Base-by-base conservation (phyloP, 1,140 invertebrate genomes). In the Bombus superbus region DNA sequence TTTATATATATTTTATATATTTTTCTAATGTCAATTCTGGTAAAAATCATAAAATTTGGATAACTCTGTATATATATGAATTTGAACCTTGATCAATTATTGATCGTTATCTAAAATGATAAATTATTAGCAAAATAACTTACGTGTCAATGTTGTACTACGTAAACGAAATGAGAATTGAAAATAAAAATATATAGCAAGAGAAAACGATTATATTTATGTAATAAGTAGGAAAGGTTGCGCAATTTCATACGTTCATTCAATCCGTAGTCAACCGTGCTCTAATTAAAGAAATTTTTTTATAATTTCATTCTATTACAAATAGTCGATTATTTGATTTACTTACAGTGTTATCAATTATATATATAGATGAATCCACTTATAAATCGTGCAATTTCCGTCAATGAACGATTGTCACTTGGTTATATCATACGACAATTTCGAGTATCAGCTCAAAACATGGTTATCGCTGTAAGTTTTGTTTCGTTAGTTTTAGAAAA, bases 391-490 rank as follows among this genome's bases (percentile, higher is more conserved):
- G 78, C 83, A 78, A 86, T 92, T 89, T 81, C 68, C 9, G 42
- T 83, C 40, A 40, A 80, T 53, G 74, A 86, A 76, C 82, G 83
- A 68, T 86, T 80, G 35, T 88, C 89, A 28, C 42, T 91, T 71
- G 86, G 28, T 87, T 92, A 87, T 92, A 80, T 93, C 9, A 32
- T 47, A 40, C 90, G 92, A 81, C 40, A 44, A 28, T 91, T 95
- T 91, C 94, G 93, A 72, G 32, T 91, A 38, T 91, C 94, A 15
- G 47, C 89, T 0, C 85, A 44, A 92, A 94, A 93, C 85, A 95
- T 95, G 95, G 93, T 94, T 91, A 94, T 95, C 71, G 89, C 93
- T 44, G 95, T 95, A 81, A 93, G 94, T 90, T 42, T 53, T 35
- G 0, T 28, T 82, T 83, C 47, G 80, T 68, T 28, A 77, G 1